These are phyloP conservation scores for Sebastiscus albofasciatus DNA, from an alignment of 2,797 vertebrate species.

Conservation along the genomic window DNA sequence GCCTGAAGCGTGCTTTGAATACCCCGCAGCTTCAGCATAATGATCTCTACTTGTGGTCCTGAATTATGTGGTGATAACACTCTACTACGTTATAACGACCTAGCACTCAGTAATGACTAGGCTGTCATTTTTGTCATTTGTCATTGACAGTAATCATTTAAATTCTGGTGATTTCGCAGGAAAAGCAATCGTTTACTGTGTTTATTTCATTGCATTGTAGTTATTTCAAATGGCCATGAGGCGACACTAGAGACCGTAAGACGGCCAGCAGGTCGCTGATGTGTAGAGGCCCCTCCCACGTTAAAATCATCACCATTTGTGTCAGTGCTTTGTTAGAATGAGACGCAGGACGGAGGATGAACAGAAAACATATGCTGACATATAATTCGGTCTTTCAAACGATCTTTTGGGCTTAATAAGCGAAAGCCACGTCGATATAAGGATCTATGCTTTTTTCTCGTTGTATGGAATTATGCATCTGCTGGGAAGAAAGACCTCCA, in stretches of 20 bases:
- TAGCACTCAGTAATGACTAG: not conserved
- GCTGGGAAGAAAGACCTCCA: not conserved
- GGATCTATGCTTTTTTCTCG: constrained; percentile 25
- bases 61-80: not conserved
- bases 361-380: not conserved
- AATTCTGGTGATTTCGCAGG: not conserved
- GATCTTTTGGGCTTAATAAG: not conserved
- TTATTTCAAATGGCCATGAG: constrained; percentile 15
- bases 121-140: not conserved
- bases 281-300: constrained; percentile 31
- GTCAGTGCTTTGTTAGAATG: constrained; percentile 45
- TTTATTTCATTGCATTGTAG: not conserved
- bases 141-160: rapidly evolving
- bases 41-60: not conserved
- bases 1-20: not conserved
- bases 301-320: not conserved
- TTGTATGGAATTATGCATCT: constrained; percentile 34
- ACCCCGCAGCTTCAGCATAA: rapidly evolving
- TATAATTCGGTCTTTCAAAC: not conserved
- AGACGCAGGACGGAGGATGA: not conserved
- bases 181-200: not conserved
- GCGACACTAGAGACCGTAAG: constrained; percentile 47
- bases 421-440: not conserved
- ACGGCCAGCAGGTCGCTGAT: not conserved
- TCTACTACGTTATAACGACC: not conserved